These are phyloP conservation scores for Albula goreensis DNA, from an alignment of 2,113 vertebrate species.

Conservation along the genomic window DNA sequence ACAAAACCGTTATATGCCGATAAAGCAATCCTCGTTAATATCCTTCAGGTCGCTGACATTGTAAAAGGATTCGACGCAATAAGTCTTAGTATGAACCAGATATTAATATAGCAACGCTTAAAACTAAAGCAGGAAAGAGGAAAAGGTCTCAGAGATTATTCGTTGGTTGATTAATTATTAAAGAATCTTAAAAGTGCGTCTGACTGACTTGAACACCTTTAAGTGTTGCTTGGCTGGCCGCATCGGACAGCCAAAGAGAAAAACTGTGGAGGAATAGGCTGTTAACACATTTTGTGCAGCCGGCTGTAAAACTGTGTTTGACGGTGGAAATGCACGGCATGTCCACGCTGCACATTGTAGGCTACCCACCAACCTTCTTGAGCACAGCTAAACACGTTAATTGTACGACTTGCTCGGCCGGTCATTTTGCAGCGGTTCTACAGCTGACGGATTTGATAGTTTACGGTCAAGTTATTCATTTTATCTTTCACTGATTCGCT, in stretches of 20 bases:
- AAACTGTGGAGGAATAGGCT: constrained; percentile 1
- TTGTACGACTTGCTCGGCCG: neutral
- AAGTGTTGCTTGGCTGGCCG: constrained; percentile 4
- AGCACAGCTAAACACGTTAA: neutral
- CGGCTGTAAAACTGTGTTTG: constrained; percentile 15
- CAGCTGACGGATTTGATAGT: no score
- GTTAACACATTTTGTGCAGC: constrained; percentile 21
- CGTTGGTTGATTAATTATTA: constrained; percentile 18
- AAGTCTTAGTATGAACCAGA: neutral
- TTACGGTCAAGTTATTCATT: neutral
- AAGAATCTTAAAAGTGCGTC: constrained; percentile 11
- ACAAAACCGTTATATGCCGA: constrained; percentile 57
- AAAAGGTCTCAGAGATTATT: constrained; percentile 10
- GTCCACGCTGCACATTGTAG: neutral
- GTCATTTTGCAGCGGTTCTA: neutral
- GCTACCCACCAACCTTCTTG: neutral
- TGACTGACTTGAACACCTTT: neutral
- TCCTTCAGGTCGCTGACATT: neutral
- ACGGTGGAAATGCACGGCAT: constrained; percentile 14
- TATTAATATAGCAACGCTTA: neutral
- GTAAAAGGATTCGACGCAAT: neutral
- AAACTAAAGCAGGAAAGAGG: neutral
- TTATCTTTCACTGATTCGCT: neutral
- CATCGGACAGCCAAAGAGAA: neutral
- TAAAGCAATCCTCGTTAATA: constrained; percentile 4